Evolutionary conservation across 2,888 invertebrate genomes (phyloP).

Genomic region (Tolmerus cingulatus): DNA sequence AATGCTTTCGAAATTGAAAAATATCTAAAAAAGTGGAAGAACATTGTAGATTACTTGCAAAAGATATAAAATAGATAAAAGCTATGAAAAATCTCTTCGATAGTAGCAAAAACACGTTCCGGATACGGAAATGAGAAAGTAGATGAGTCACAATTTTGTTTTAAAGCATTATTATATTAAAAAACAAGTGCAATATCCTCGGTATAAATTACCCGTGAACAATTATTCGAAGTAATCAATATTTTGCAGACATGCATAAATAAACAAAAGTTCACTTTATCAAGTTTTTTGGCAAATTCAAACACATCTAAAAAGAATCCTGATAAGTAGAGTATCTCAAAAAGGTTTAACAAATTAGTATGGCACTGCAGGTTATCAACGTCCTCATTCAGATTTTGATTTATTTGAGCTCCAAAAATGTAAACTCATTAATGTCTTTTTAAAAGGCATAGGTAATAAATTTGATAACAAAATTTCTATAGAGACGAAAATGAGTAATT

Average conservation of each 20-base stretch:
- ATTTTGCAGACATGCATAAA: not conserved
- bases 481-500: not conserved
- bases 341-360: not conserved
- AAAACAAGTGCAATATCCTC: no score
- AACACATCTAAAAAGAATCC: not conserved
- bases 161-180: no score
- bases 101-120: no score
- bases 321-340: not conserved
- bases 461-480: not conserved
- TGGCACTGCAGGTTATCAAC: not conserved
- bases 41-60: no score
- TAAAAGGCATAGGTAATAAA: not conserved
- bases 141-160: no score
- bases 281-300: not conserved
- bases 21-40: no score
- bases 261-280: not conserved
- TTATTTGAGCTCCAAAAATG: not conserved
- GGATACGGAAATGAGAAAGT: no score
- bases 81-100: no score
- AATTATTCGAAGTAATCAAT: no score
- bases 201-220: no score
- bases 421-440: not conserved
- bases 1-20: no score
- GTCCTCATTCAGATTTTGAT: not conserved
- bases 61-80: no score